Evolutionary conservation across 2,113 vertebrate genomes (phyloP), one percentile per base, ranked within the genome.

Genomic region (Oophaga pumilio): DNA sequence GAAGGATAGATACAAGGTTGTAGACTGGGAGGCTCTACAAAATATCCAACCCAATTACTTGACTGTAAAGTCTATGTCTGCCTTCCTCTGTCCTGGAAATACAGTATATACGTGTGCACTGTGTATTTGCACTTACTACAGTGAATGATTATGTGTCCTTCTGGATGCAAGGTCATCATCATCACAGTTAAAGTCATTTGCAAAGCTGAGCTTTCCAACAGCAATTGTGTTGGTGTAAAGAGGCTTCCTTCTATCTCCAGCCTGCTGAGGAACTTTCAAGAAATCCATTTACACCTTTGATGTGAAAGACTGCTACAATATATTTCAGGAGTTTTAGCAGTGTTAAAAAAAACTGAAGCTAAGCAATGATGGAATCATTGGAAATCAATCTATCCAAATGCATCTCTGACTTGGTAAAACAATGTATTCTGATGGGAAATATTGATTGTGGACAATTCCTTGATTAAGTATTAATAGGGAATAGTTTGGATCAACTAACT

Each of bases 211-310:
- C 86, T 92, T 92, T 91, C 87, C 0, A 2, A 90, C 74, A 87
- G 89, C 78, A 91, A 91, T 90, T 92, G 94, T 92, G 90, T 91
- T 92, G 90, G 91, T 94, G 93, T 86, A 91, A 94, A 94, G 92
- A 90, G 90, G 93, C 89, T 92, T 89, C 79, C 0, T 74, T 92
- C 93, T 90, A 52, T 91, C 94, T 76, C 89, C 84, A 85, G 90
- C 89, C 90, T 89, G 87, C 89, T 90, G 90, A 90, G 93, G 93
- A 94, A 93, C 90, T 92, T 93, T 92, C 91, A 93, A 91, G 92
- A 94, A 94, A 94, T 92, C 93, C 94, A 95, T 95, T 95, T 93
- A 92, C 93, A 94, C 92, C 92, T 94, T 91, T 91, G 91, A 93
- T 93, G 93, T 93, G 94, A 94, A 93, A 91, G 88, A 92, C 89